Percentiles rank a stretch among this genome's conserved stretches.
These are phyloP conservation scores for Psilopsiagon aymara DNA, from an alignment of 2,113 vertebrate species.

Conservation along the genomic window DNA sequence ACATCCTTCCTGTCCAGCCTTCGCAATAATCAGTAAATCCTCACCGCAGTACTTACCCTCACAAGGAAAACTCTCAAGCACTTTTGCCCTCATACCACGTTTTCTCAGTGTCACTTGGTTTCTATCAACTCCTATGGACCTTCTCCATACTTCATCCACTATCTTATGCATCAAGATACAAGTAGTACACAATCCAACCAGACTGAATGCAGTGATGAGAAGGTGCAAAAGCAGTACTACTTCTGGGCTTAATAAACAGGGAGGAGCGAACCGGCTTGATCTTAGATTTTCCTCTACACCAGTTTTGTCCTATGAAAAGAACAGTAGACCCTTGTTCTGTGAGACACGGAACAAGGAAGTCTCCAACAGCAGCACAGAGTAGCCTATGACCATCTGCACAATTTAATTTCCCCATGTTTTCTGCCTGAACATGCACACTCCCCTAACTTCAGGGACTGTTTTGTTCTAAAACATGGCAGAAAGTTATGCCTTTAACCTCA, in stretches of 20 bases:
- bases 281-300: not conserved
- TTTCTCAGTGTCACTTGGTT: not conserved
- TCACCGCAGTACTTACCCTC: not conserved
- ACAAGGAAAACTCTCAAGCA: not conserved
- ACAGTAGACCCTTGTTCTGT: not conserved
- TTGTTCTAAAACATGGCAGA: conserved; percentile 1
- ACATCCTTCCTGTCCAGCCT: not conserved
- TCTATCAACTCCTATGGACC: not conserved
- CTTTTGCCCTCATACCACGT: not conserved
- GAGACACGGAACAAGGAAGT: not conserved
- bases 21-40: not conserved
- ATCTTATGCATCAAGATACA: not conserved
- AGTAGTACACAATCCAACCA: not conserved
- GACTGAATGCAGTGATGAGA: not conserved
- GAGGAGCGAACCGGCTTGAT: rapidly evolving
- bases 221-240: not conserved
- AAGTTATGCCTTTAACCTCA: conserved; percentile 37
- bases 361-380: not conserved
- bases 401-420: not conserved
- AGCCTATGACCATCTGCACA: not conserved
- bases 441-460: not conserved
- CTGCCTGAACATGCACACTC: not conserved
- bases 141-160: not conserved
- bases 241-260: not conserved
- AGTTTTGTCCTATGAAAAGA: not conserved